These are phyloP conservation scores for Bothrops jararaca DNA, from an alignment of 2,113 vertebrate genomes.

Conservation along the genomic window DNA sequence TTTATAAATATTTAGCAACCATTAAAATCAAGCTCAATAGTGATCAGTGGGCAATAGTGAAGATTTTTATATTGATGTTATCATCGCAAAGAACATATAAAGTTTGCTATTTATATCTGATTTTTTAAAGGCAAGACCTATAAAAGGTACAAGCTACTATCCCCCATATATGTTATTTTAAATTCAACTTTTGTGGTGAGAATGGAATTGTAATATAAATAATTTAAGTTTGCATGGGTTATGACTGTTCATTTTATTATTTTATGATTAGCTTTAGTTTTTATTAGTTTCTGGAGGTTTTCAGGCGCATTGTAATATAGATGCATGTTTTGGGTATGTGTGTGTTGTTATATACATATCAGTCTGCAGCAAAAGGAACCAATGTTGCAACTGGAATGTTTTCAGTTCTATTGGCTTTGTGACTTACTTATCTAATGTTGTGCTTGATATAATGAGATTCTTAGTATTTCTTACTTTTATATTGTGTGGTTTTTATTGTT, in stretches of 20 bases:
- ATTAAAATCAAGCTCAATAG: not conserved
- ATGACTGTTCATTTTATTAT: not conserved
- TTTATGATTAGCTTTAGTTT: not conserved
- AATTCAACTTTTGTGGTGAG: not conserved
- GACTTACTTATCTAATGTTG: not conserved
- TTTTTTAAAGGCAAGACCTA: not conserved
- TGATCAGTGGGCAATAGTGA: not conserved
- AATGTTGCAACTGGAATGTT: not conserved
- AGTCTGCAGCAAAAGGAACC: not conserved
- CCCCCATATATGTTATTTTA: not conserved
- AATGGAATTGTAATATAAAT: not conserved
- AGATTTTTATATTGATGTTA: not conserved
- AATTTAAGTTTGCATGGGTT: not conserved
- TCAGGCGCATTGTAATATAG: not conserved
- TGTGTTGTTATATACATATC: not conserved
- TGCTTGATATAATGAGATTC: not conserved
- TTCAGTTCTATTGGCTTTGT: not conserved
- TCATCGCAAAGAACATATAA: not conserved
- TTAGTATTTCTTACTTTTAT: constrained; percentile 32
- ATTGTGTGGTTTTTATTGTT: constrained; percentile 19
- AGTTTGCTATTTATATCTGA: not conserved
- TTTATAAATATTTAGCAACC: not conserved
- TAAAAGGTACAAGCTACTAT: not conserved
- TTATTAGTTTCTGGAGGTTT: not conserved
- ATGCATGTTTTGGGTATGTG: not conserved